phyloP scores from a whole-genome alignment of 2,113 vertebrate genomes.

The human (Homo sapiens) region DNA sequence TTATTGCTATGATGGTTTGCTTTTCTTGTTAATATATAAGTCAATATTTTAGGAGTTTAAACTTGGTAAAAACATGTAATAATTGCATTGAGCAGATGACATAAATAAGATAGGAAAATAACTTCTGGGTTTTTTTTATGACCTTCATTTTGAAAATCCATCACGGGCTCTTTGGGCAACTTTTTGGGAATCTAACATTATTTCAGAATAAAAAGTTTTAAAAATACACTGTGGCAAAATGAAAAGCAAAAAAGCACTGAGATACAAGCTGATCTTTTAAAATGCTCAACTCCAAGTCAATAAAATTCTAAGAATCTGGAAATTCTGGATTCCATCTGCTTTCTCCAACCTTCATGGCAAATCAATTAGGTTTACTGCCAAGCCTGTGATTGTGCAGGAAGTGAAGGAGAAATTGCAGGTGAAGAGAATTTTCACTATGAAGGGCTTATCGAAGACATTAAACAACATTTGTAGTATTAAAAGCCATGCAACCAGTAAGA shows the following conservation, averaged over 20 bases:
- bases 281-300: neutral
- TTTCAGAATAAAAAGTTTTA: neutral
- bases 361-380: neutral
- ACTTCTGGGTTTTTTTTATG: neutral
- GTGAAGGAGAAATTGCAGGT: neutral
- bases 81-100: neutral
- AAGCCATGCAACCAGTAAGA: neutral
- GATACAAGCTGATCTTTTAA: neutral
- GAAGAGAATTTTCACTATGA: neutral
- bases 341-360: neutral
- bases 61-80: neutral
- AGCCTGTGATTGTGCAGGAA: neutral
- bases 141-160: neutral
- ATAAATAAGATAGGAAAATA: neutral
- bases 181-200: constrained; percentile 10
- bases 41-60: neutral
- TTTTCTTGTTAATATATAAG: neutral
- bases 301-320: neutral
- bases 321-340: neutral
- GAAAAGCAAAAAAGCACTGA: neutral
- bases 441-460: neutral
- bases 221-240: neutral
- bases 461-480: neutral
- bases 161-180: neutral
- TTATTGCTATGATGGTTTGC: neutral